phyloP scores from a whole-genome alignment of 2,797 vertebrate species.

The Paratrypauchen microcephalus region DNA sequence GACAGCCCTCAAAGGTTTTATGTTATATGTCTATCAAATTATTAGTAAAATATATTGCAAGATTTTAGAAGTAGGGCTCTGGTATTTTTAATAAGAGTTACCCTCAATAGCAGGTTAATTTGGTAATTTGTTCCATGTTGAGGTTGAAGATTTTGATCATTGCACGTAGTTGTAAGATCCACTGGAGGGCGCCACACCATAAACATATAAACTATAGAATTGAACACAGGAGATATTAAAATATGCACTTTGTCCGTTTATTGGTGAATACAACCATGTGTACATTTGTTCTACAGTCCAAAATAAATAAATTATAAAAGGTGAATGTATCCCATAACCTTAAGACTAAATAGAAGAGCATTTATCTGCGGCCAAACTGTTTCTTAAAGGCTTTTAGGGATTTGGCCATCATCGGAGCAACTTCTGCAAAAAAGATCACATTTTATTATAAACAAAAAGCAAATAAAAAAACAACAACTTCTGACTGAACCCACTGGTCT shows the following conservation, averaged over 20 bases:
- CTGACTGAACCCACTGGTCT: constrained; percentile 78
- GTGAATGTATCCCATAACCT: constrained; percentile 31
- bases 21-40: no score
- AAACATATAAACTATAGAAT: background rate
- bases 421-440: constrained; percentile 63
- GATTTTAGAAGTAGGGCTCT: no score
- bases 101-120: background rate
- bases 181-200: constrained; percentile 62
- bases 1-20: no score
- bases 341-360: constrained; percentile 8
- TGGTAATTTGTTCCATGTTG: background rate
- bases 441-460: background rate
- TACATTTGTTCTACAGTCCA: constrained; percentile 25
- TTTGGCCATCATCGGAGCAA: constrained; percentile 90
- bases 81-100: background rate
- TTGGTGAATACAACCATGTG: constrained; percentile 37
- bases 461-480: no score
- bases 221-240: constrained; percentile 18
- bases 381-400: constrained; percentile 84
- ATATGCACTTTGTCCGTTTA: constrained; percentile 57
- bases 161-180: background rate
- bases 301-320: constrained; percentile 38
- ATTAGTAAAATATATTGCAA: no score
- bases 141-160: background rate
- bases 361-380: constrained; percentile 75